phyloP scores from a whole-genome alignment of 2,888 invertebrate genomes.

The Spicauda simplicius region DNA sequence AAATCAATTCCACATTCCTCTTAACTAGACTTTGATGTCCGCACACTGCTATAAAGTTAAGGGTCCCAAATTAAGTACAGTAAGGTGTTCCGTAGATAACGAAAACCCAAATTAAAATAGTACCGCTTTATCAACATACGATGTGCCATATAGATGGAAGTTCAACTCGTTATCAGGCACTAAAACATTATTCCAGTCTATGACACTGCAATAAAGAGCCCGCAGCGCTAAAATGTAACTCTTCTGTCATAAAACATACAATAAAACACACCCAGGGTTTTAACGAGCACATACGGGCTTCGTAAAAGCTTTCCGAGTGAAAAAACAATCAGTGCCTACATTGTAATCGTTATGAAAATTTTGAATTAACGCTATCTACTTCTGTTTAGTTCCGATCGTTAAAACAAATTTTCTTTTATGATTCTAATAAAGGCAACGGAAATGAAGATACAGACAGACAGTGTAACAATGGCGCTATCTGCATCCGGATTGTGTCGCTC shows the following conservation, averaged over 20 bases:
- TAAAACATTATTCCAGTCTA: constrained; percentile 77
- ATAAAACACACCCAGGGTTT: constrained; percentile 74
- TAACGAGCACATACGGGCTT: constrained; percentile 78
- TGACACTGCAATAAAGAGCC: constrained; percentile 79
- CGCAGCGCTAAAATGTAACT: constrained; percentile 84
- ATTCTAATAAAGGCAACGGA: constrained; percentile 61
- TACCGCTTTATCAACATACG: constrained; percentile 29
- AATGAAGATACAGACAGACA: constrained; percentile 52
- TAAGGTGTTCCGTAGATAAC: constrained; percentile 31
- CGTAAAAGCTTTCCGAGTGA: constrained; percentile 56
- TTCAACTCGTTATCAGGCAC: constrained; percentile 76
- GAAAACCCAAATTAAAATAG: constrained; percentile 27
- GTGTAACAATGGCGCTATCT: constrained; percentile 63
- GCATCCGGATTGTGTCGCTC: constrained; percentile 58
- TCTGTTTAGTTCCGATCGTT: constrained; percentile 30
- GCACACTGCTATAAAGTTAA: constrained; percentile 22
- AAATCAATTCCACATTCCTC: constrained; percentile 27
- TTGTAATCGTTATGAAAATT: constrained; percentile 40
- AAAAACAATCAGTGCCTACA: constrained; percentile 59
- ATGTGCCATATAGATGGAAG: constrained; percentile 52
- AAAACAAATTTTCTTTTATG: constrained; percentile 46
- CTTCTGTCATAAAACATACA: constrained; percentile 75
- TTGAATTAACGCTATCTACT: constrained; percentile 26
- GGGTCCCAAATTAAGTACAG: constrained; percentile 35
- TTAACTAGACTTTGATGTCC: constrained; percentile 35